Evolutionary conservation across 2,888 invertebrate genomes (phyloP), one percentile per base, ranked within the genome.

Genomic region (Drosophila cracens): DNA sequence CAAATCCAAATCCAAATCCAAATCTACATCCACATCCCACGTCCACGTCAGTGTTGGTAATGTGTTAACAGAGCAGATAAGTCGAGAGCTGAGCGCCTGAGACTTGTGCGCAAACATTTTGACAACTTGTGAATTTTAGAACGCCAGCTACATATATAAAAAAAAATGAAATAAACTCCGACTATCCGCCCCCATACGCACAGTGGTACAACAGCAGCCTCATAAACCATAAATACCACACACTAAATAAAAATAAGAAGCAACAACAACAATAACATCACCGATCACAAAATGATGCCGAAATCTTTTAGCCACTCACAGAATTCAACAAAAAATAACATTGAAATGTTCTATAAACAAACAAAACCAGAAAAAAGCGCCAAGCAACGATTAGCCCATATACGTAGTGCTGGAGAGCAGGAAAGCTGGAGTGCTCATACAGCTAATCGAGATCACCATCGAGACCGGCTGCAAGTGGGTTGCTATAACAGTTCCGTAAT

Each of bases 41-140:
- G 33, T 70, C 67, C 62, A 76, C 69, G 79, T 83, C 85, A 79
- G 77, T 70, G 74, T 61, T 74, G 70, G 63, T 76, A 83, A 78
- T 89, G 82, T 85, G 89, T 87, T 89, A 87, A 83, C 90, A 73
- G 69, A 77, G 63, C 58, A 84, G 89, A 89, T 84, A 87, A 82
- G 69, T 82, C 69, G 56, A 73, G 62, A 38, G 38, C 64, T 60
- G 62, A 70, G 57, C 57, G 65, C 53, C 69, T 63, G 73, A 70
- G 78, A 82, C 72, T 84, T 77, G 70, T 70, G 74, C 70, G 70
- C 83, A 89, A 87, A 90, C 87, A 86, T 90, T 89, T 90, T 90
- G 90, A 90, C 91, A 91, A 90, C 81, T 90, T 91, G 91, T 90
- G 91, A 90, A 86, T 82, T 84, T 83, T 86, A 68, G 76, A 82